A percentile compares a stretch with the other conserved stretches of the same genome.
Conservation (phyloP, 2,797 vertebrate species). For the Mormyrops attenuatus region DNA sequence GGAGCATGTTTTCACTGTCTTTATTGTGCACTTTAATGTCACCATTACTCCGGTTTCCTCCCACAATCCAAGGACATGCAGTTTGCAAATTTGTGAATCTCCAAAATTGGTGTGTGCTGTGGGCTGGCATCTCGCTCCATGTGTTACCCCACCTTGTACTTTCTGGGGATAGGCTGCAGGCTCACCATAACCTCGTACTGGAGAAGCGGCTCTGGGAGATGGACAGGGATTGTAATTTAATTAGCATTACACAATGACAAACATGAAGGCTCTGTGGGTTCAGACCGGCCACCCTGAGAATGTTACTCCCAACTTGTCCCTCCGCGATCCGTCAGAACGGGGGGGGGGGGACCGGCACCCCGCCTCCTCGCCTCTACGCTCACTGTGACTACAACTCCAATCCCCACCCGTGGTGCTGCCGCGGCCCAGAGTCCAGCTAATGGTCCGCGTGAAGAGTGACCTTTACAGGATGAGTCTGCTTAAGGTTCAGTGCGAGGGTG, state of each 20-base stretch:
- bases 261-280: not conserved
- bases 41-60: not conserved
- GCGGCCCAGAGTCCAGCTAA: not conserved
- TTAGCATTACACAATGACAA: not conserved
- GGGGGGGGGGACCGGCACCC: not conserved
- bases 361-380: not conserved
- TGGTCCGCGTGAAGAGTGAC: not conserved
- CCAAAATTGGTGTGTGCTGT: not conserved
- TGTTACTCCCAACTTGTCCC: not conserved
- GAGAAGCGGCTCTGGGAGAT: not conserved
- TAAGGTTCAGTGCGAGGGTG: not conserved
- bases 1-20: not conserved
- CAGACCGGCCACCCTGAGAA: not conserved
- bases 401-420: not conserved
- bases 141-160: not conserved
- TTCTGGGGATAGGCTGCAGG: not conserved
- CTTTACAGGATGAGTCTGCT: not conserved
- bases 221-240: not conserved
- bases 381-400: not conserved
- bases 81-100: not conserved
- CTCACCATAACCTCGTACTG: not conserved
- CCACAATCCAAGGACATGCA: not conserved
- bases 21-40: not conserved
- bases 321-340: not conserved
- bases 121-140: not conserved